A percentile compares a stretch with the other conserved stretches of the same genome.
phyloP scores from a whole-genome alignment of 23 tunicate species.

The Diplosoma virens region DNA sequence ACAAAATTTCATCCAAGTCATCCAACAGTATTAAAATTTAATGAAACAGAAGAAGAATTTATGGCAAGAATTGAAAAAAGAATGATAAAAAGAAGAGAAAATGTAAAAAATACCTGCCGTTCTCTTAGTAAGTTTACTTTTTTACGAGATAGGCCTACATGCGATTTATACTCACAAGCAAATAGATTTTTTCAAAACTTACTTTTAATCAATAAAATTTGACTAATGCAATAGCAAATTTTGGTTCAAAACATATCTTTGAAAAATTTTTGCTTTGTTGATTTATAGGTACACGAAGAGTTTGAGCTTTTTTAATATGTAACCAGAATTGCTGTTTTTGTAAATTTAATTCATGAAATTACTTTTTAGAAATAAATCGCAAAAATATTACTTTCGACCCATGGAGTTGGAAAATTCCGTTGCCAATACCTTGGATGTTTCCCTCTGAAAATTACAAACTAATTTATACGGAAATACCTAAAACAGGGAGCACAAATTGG shows the following conservation, averaged over 20 bases:
- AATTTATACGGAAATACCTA: conserved; percentile 63
- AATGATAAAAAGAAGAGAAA: conserved; percentile 16
- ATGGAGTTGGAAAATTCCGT: conserved; percentile 17
- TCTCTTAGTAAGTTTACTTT: conserved; percentile 28
- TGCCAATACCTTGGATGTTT: conserved; percentile 42
- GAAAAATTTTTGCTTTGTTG: no score
- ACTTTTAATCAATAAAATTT: no score
- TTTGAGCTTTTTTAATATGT: no score
- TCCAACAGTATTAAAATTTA: neutral
- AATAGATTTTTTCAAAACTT: no score
- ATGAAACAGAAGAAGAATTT: conserved; percentile 31
- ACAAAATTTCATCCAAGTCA: no score
- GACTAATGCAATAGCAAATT: no score
- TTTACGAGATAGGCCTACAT: no score
- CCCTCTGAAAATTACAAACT: conserved; percentile 28
- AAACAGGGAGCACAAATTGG: conserved; percentile 74
- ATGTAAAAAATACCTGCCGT: neutral
- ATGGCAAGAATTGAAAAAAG: conserved; percentile 30
- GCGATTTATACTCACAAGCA: no score
- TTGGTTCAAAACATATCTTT: no score
- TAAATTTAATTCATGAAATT: neutral
- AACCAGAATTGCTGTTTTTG: no score
- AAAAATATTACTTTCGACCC: neutral
- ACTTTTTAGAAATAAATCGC: conserved; percentile 27
- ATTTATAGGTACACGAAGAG: no score